Percentiles rank a stretch among this genome's conserved stretches.
Conservation (phyloP, 1,140 invertebrate species). For the Drosophila subobscura region DNA sequence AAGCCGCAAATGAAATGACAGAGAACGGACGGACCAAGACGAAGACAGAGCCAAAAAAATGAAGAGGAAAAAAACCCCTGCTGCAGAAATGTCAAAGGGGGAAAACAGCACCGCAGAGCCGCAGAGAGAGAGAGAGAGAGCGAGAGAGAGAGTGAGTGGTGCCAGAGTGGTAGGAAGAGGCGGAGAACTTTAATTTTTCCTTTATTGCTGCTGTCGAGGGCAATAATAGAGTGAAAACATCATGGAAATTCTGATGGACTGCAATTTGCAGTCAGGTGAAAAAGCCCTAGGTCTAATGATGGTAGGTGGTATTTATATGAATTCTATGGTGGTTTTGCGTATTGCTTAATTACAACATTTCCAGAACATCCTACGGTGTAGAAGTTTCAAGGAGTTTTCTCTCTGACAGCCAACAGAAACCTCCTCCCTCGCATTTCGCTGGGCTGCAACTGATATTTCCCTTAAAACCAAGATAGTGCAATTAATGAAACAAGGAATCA, state of each 20-base stretch:
- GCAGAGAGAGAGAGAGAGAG: background rate
- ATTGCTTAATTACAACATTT: too few species aligned
- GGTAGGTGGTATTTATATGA: too few species aligned
- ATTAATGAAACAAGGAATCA: too few species aligned
- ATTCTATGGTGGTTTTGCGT: too few species aligned
- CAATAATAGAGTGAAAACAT: constrained; percentile 73
- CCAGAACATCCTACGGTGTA: too few species aligned
- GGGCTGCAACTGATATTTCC: too few species aligned
- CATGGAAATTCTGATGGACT: constrained; percentile 10
- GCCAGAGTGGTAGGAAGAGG: constrained; percentile 5
- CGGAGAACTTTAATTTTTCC: constrained; percentile 74
- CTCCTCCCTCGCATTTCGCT: too few species aligned
- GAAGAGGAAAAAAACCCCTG: background rate
- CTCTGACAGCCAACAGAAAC: too few species aligned
- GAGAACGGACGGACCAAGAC: constrained; percentile 46
- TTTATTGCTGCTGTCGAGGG: constrained; percentile 75
- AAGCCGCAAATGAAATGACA: constrained; percentile 79
- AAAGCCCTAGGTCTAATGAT: too few species aligned
- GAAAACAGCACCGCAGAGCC: background rate
- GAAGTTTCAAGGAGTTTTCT: too few species aligned
- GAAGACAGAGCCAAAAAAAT: constrained; percentile 45
- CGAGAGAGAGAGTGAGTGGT: background rate
- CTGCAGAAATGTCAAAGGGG: constrained; percentile 67
- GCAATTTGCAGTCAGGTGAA: too few species aligned
- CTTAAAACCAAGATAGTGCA: too few species aligned